Conservation (phyloP, 2,888 invertebrate species). For the Allolobophora icterica region DNA sequence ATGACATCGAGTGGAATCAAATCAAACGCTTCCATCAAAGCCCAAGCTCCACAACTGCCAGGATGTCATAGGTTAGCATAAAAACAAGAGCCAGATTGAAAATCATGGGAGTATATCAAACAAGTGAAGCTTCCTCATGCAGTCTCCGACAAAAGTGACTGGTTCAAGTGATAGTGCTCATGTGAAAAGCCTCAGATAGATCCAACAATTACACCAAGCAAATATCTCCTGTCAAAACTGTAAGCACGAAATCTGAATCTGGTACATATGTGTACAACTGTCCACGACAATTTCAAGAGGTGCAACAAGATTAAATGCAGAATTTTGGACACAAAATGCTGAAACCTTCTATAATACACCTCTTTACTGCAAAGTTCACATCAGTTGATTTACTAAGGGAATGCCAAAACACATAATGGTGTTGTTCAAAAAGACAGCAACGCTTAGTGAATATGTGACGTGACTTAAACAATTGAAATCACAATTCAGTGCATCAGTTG, state of each 20-base stretch:
- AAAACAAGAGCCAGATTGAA: slow-evolving; percentile 15
- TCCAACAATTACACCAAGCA: too few species aligned
- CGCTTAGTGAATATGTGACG: neutral
- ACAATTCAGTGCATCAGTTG: neutral
- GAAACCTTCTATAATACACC: too few species aligned
- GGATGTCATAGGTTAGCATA: neutral
- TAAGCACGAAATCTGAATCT: too few species aligned
- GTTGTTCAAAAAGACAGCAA: neutral
- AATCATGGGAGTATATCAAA: neutral
- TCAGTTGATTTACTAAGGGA: too few species aligned
- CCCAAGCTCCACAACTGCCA: slow-evolving; percentile 6
- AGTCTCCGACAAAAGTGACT: neutral
- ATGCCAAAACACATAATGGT: neutral
- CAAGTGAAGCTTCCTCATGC: neutral
- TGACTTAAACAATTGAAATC: too few species aligned
- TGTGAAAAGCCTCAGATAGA: neutral
- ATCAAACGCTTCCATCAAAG: neutral
- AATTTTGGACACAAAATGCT: too few species aligned
- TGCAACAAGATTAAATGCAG: too few species aligned
- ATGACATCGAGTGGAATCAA: neutral
- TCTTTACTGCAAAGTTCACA: too few species aligned
- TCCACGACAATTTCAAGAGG: too few species aligned
- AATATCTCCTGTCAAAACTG: too few species aligned
- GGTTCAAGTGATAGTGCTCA: neutral
- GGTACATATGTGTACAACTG: too few species aligned